Conservation (phyloP, 2,797 vertebrate species). For the Lacerta viridis region DNA sequence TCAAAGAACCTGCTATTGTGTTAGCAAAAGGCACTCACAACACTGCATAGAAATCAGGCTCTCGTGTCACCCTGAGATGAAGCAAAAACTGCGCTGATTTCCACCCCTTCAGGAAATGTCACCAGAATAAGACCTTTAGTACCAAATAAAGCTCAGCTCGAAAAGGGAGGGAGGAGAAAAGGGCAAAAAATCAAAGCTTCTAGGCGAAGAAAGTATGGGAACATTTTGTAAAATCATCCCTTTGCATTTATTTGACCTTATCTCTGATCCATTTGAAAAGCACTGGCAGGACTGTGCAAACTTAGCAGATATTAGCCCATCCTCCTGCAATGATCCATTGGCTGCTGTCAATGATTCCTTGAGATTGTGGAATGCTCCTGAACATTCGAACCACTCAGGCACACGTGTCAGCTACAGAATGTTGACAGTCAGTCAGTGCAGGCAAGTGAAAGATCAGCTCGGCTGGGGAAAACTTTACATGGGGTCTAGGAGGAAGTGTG, state of each 20-base stretch:
- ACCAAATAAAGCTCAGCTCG: constrained; percentile 46
- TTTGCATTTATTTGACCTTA: background rate
- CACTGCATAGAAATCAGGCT: constrained; percentile 58
- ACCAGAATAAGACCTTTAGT: constrained; percentile 58
- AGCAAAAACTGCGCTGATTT: constrained; percentile 45
- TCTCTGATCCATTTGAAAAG: background rate
- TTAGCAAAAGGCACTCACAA: constrained; percentile 61
- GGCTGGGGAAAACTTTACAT: background rate
- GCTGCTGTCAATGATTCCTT: background rate
- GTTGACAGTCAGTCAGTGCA: background rate
- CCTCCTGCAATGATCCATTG: background rate
- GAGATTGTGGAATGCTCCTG: background rate
- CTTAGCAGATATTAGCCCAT: too few species aligned
- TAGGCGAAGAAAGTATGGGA: background rate
- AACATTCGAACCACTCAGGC: background rate
- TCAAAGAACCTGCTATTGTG: constrained; percentile 64
- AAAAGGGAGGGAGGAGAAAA: constrained; percentile 27
- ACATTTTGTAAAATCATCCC: background rate
- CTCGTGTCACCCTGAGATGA: constrained; percentile 52
- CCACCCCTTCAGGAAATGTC: constrained; percentile 37
- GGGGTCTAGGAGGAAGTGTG: background rate
- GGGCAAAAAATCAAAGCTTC: constrained; percentile 43
- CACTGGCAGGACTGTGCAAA: background rate
- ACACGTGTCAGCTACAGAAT: background rate
- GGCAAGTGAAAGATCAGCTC: background rate